phyloP scores from a whole-genome alignment of 2,113 vertebrate genomes.

The Amazona vittata region DNA sequence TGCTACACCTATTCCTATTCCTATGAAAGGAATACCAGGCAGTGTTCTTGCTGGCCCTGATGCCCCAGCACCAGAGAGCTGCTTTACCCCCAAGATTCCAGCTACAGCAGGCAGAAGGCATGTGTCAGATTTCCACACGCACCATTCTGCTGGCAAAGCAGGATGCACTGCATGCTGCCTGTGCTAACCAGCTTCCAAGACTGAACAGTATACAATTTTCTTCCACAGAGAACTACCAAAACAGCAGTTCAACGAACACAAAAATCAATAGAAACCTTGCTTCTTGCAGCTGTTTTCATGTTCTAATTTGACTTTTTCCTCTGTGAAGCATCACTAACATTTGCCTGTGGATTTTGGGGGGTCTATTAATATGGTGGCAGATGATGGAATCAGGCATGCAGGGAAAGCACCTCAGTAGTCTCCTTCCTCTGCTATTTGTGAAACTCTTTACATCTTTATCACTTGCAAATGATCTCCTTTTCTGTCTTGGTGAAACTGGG shows the following conservation, averaged over 20 bases:
- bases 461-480: accelerated
- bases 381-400: neutral
- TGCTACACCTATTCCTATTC: neutral
- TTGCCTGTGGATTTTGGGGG: neutral
- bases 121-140: neutral
- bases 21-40: neutral
- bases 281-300: neutral
- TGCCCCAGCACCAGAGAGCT: neutral
- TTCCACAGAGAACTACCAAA: neutral
- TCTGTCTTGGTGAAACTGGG: neutral
- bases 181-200: neutral
- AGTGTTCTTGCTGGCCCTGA: neutral
- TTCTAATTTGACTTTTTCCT: neutral
- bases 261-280: neutral
- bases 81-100: neutral
- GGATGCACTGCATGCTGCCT: neutral
- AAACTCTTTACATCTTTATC: neutral
- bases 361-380: neutral
- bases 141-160: neutral
- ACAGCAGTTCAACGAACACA: neutral
- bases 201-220: neutral
- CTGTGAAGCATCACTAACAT: accelerated
- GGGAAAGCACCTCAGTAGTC: neutral
- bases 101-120: neutral
- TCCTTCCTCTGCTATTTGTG: neutral